These are phyloP conservation scores for Bovichtus variegatus DNA, from an alignment of 2,797 vertebrate genomes.

Conservation along the genomic window DNA sequence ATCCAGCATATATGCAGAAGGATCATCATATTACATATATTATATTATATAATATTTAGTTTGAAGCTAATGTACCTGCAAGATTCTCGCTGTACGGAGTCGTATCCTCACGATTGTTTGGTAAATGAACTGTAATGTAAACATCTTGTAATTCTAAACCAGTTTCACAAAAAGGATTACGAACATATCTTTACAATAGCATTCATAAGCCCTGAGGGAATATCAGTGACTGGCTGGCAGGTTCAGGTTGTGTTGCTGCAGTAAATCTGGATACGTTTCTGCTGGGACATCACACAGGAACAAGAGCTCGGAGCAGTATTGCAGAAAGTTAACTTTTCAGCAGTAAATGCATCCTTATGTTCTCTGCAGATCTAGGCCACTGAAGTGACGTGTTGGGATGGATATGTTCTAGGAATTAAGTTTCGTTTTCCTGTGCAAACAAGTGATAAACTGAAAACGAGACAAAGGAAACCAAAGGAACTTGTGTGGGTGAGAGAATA, in stretches of 20 bases:
- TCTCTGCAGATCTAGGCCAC: not conserved
- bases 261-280: not conserved
- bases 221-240: not conserved
- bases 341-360: not conserved
- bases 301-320: not conserved
- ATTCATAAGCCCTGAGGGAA: not conserved
- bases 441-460: not conserved
- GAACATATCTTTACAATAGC: not conserved
- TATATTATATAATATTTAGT: too few species aligned
- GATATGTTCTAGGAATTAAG: not conserved
- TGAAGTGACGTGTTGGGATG: not conserved
- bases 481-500: not conserved
- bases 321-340: conserved; percentile 1
- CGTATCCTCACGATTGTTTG: too few species aligned
- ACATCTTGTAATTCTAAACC: not conserved
- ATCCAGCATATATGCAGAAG: not conserved
- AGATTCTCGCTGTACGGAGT: too few species aligned
- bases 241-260: not conserved
- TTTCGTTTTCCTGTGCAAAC: conserved; percentile 11
- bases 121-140: too few species aligned
- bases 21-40: too few species aligned
- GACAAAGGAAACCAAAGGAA: not conserved
- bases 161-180: not conserved
- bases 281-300: conserved; percentile 1
- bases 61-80: too few species aligned